These are phyloP conservation scores for Peromyscus eremicus DNA, from an alignment of 2,797 vertebrate genomes.

Conservation along the genomic window DNA sequence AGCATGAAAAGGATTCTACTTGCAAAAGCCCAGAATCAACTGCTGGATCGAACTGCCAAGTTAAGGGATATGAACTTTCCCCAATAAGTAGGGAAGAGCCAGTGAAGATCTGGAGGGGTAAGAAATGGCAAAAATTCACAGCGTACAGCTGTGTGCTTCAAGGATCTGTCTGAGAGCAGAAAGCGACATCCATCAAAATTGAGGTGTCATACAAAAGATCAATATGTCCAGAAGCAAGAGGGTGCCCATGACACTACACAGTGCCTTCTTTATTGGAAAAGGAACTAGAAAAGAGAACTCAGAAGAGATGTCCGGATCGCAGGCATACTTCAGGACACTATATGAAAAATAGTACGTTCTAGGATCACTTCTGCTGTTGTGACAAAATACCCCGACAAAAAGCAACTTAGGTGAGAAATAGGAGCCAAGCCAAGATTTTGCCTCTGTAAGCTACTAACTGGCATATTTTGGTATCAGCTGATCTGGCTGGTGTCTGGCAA, in stretches of 20 bases:
- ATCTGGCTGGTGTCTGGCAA: slow-evolving; percentile 3
- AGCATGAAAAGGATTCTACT: not conserved
- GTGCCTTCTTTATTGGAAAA: not conserved
- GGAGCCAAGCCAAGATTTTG: not conserved
- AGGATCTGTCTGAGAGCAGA: not conserved
- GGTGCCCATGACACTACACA: not conserved
- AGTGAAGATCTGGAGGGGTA: not conserved
- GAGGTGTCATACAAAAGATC: not conserved
- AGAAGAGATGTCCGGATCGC: not conserved
- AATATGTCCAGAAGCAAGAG: not conserved
- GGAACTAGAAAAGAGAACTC: not conserved
- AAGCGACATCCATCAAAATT: not conserved
- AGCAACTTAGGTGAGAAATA: not conserved
- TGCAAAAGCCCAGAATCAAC: not conserved
- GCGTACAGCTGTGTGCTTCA: not conserved
- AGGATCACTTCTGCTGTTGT: not conserved
- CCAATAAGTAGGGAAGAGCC: not conserved
- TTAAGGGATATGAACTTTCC: slow-evolving; percentile 5
- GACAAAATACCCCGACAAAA: not conserved
- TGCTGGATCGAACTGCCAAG: not conserved
- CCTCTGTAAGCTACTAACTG: not conserved
- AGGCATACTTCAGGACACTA: not conserved
- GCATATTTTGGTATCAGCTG: not conserved
- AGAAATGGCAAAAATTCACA: slow-evolving; percentile 19
- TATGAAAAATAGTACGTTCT: not conserved